Evolutionary conservation across 2,113 vertebrate genomes (phyloP), one percentile per base, ranked within the genome.

Genomic region (Melanerpes formicivorus): DNA sequence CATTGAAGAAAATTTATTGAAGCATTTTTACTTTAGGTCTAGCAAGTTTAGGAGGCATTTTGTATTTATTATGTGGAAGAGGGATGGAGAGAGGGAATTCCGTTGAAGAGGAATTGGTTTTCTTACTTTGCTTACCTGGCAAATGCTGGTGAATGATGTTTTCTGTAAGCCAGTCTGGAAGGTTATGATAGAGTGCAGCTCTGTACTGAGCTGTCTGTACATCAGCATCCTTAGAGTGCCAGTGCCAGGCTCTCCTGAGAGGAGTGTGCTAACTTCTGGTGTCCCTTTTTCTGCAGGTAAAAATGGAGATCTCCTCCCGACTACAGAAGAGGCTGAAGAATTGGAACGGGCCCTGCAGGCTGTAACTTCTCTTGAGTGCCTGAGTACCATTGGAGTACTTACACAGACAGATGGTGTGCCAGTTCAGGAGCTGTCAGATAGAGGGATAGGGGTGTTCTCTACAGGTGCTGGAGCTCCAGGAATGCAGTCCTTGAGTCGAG

Each of bases 291-390:
- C 69, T 95, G 50, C 91, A 99, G 99, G 99, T 96, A 99, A 99
- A 97, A 99, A 99, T 11, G 99, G 99, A 85, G 99, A 99, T 91
- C 98, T 99, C 74, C 97, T 99, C 83, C 99, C 99, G 1, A 99
- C 99, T 26, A 99, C 99, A 8, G 99, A 99, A 97, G 99, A 99
- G 97, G 99, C 99, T 3, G 99, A 99, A 96, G 99, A 99, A 96
- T 97, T 99, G 93, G 99, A 99, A 90, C 98, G 99, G 77, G 99
- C 99, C 32, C 97, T 99, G 85, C 99, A 99, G 97, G 99, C 99
- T 64, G 99, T 99, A 95, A 99, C 98, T 82, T 99, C 99, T 72
- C 97, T 99, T 84, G 99, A 99, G 98, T 99, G 99, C 98, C 98
- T 99, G 97, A 99, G 98, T 95, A 99, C 99, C 87, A 99, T 99